Conservation (phyloP, 2,113 vertebrate species). For the Malurus elegans region DNA sequence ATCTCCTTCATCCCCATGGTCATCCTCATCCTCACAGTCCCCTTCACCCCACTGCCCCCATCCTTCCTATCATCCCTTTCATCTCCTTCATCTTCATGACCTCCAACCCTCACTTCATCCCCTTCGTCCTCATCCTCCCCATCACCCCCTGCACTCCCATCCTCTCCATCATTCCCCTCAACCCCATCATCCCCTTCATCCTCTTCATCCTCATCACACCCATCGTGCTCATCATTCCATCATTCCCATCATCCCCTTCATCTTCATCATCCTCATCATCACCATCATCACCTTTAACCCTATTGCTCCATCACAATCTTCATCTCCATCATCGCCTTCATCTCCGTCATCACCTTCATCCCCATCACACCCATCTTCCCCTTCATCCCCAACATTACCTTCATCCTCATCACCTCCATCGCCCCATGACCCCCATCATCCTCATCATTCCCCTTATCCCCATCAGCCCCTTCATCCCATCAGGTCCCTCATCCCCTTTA, state of each 20-base stretch:
- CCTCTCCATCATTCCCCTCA: neutral
- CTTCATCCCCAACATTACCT: neutral
- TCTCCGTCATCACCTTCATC: neutral
- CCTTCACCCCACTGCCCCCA: neutral
- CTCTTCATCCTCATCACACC: rapidly evolving
- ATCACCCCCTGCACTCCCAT: neutral
- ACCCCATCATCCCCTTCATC: too few relatives aligned
- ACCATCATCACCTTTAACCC: too few relatives aligned
- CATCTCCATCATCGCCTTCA: neutral
- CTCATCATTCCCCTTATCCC: neutral
- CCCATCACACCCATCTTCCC: too few relatives aligned
- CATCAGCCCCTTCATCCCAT: neutral
- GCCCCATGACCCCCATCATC: too few relatives aligned
- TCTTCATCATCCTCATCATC: neutral
- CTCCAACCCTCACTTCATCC: neutral
- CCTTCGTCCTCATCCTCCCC: neutral
- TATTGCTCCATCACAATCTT: neutral
- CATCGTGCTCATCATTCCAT: neutral
- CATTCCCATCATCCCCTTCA: neutral
- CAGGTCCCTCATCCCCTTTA: neutral
- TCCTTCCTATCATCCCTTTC: neutral
- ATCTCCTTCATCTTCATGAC: neutral
- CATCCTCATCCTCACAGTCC: neutral
- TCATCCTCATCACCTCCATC: neutral
- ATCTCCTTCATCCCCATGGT: neutral